Conservation (phyloP, 2,797 vertebrate genomes). For the Remorina albescens region DNA sequence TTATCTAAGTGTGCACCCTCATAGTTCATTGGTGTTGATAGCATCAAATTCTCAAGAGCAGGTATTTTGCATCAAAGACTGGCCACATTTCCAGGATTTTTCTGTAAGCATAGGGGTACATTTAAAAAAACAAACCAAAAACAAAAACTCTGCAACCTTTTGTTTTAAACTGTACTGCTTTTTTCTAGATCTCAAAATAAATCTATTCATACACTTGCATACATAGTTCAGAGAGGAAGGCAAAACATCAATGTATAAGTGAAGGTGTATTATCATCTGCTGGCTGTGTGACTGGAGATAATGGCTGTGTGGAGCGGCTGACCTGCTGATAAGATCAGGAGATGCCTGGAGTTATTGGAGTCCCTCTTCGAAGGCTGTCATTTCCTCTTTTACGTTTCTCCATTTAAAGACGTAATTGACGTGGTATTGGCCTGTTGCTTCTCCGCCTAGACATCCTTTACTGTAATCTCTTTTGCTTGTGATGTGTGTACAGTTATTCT, state of each 20-base stretch:
- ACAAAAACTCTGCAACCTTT: constrained; percentile 38
- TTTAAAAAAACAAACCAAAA: constrained; percentile 48
- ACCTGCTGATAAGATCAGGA: constrained; percentile 68
- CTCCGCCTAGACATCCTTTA: constrained; percentile 23
- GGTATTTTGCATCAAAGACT: constrained; percentile 62
- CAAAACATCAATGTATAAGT: constrained; percentile 27
- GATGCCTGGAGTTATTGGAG: constrained; percentile 64
- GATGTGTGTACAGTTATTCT: constrained; percentile 43
- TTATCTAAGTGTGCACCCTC: constrained; percentile 54
- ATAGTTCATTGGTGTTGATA: constrained; percentile 54
- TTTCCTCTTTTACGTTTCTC: constrained; percentile 71
- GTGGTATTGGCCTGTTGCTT: constrained; percentile 70
- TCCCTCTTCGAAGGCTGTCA: constrained; percentile 57
- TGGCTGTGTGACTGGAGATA: constrained; percentile 34
- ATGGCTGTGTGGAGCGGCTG: constrained; percentile 12
- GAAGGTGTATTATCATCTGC: constrained; percentile 27
- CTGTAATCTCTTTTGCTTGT: constrained; percentile 4
- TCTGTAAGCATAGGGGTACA: constrained; percentile 68
- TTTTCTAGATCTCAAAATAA: constrained; percentile 17
- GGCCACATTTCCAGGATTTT: constrained; percentile 66
- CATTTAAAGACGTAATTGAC: constrained; percentile 67
- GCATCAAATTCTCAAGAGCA: constrained; percentile 41
- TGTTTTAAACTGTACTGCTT: constrained; percentile 15
- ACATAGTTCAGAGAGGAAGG: constrained; percentile 3
- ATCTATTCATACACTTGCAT: constrained; percentile 12